Base-by-base conservation (phyloP, 2,113 vertebrate genomes). In the Morone chrysops region DNA sequence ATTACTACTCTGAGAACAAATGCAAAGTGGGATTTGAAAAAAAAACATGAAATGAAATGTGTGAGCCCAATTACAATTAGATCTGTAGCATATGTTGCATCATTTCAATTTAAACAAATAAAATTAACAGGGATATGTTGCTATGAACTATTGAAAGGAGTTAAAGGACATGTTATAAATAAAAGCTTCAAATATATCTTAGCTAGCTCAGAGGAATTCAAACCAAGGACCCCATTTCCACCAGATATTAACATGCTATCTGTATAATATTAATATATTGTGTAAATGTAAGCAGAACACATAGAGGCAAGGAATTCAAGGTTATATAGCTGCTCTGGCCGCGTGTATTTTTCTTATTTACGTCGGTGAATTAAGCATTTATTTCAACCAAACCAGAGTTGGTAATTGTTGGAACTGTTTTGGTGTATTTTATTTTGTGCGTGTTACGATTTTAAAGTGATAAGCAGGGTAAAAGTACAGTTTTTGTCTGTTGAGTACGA, bases 21-120 rank as follows among this genome's bases (percentile, higher is more conserved):
- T 63, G 17, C 31, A 61, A 51, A 38, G 45, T 43, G 31, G 74
- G 51, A 17, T 57, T 68, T 67, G 22, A 11, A 61, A 79, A 61
- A 9, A 20, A 53, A 2, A 17, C 43, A 60, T 62, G 13, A 4
- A 38, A 70, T 59, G 36, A 71, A 62, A 59, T 62, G 47, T 54
- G 47, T 45, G 67, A 18, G 20, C 20, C 0, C 17, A 17, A 22
- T 67, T 18, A 9, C 25, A 85, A 53, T 62, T 38, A 45, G 4
- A 45, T 83, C n/a, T 59, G 11, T 40, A 51, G 36, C 56, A 51
- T 10, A 22, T 66, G 47, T 45, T 62, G 18, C 18, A 54, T 50
- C n/a, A 57, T 16, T 51, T 14, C n/a, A 45, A 3, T 0, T 14
- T 70, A 45, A 36, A 36, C 25, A 25, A 25, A 25, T 25, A 25